Base-by-base conservation (phyloP, 1,140 invertebrate genomes). In the Eubasilissa regina region DNA sequence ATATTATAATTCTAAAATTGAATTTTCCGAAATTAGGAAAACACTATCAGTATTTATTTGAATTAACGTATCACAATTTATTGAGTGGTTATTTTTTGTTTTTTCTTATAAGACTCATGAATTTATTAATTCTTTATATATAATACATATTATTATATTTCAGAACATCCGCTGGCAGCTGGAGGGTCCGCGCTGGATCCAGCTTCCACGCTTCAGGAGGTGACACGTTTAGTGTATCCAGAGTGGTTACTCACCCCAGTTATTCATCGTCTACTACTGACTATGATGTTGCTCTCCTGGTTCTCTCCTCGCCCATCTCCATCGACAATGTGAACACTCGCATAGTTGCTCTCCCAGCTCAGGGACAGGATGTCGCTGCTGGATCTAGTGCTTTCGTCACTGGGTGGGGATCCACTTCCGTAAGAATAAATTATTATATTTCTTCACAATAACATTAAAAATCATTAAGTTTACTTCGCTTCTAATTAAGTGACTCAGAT, bases 391-490 rank as follows among this genome's bases (percentile, higher is more conserved):
- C 85, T 15, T 83, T 85, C 0, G 81, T 89, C 35, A 86, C 86
- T 15, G 89, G 89, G 17, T 90, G 89, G 88, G 87, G 87, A 43
- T 83, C 85, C 13, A 60, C 64, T 44, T 11, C 35, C 0, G 81
- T 82, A 75, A 77, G 81, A 60, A 66, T 75, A 9, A n/a, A 73
- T 11, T 4, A 35, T 81, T 87, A n/a, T 6, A 75, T 55, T 56
- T 55, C 21, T 75, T 3, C 17, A 58, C 48, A n/a, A n/a, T n/a
- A n/a, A n/a, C n/a, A n/a, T n/a, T n/a, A n/a, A n/a, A n/a, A n/a
- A n/a, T n/a, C n/a, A n/a, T n/a, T n/a, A n/a, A n/a, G 19, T 15
- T 7, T 73, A 51, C 9, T 51, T 35, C 25, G 6, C 25, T 35
- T 6, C 25, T 3, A 35, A 35, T 35, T 6, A 35, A 35, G 6